phyloP scores from a whole-genome alignment of 2,113 vertebrate genomes.

The Pelecanoides urinatrix region DNA sequence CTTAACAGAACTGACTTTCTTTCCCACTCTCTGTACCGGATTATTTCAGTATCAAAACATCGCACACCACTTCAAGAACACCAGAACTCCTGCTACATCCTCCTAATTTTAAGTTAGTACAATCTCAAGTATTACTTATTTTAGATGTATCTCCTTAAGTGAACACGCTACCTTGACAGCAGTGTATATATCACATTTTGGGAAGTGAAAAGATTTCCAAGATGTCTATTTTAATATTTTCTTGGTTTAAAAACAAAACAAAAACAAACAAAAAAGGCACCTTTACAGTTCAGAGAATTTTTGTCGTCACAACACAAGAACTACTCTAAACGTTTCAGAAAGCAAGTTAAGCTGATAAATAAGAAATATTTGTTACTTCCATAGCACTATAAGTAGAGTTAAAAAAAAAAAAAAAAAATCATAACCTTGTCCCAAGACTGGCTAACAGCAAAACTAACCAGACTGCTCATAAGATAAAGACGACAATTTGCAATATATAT shows the following conservation, averaged over 20 bases:
- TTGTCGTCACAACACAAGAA: background rate
- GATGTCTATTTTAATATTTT: background rate
- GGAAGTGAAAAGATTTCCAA: background rate
- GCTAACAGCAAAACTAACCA: background rate
- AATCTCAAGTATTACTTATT: background rate
- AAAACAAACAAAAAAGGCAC: background rate
- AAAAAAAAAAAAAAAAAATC: background rate
- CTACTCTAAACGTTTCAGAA: background rate
- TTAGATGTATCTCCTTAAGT: background rate
- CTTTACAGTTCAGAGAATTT: background rate
- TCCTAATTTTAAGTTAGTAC: background rate
- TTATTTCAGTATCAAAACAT: background rate
- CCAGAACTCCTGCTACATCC: background rate
- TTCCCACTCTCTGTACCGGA: background rate
- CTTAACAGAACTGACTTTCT: background rate
- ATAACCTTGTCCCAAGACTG: background rate
- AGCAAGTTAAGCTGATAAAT: background rate
- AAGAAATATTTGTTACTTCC: background rate
- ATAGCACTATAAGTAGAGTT: background rate
- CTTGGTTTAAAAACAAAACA: background rate
- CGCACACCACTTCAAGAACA: background rate
- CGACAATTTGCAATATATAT: background rate
- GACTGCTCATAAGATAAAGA: background rate
- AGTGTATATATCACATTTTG: background rate
- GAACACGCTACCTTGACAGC: background rate